phyloP scores from a whole-genome alignment of 2,113 vertebrate species.

The Alouatta palliata region DNA sequence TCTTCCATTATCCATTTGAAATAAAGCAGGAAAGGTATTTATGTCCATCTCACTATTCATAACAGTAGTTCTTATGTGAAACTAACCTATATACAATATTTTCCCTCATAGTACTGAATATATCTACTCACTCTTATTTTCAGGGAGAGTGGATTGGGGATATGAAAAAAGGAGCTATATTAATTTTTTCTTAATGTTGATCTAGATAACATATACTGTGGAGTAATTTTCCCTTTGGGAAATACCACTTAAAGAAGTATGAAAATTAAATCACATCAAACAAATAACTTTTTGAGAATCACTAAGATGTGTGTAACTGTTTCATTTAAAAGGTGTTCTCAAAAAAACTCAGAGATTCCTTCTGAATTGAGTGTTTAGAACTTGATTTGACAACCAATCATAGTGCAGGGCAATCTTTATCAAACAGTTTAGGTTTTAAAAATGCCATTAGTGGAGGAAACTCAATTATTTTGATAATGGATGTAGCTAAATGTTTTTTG shows the following conservation, averaged over 20 bases:
- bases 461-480: neutral
- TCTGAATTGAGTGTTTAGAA: neutral
- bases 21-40: neutral
- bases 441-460: neutral
- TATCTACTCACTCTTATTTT: neutral
- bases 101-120: neutral
- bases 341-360: neutral
- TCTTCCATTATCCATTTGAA: conserved; percentile 6
- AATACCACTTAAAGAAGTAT: neutral
- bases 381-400: neutral
- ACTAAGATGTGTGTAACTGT: neutral
- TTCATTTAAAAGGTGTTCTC: neutral
- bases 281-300: neutral
- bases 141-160: neutral
- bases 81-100: neutral
- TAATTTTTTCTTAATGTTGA: neutral
- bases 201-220: neutral
- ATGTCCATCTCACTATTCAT: neutral
- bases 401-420: neutral
- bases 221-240: neutral
- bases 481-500: neutral
- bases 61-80: neutral
- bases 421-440: neutral
- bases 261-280: neutral
- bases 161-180: neutral